phyloP scores from a whole-genome alignment of 2,797 vertebrate species.

The Gambelia wislizenii region DNA sequence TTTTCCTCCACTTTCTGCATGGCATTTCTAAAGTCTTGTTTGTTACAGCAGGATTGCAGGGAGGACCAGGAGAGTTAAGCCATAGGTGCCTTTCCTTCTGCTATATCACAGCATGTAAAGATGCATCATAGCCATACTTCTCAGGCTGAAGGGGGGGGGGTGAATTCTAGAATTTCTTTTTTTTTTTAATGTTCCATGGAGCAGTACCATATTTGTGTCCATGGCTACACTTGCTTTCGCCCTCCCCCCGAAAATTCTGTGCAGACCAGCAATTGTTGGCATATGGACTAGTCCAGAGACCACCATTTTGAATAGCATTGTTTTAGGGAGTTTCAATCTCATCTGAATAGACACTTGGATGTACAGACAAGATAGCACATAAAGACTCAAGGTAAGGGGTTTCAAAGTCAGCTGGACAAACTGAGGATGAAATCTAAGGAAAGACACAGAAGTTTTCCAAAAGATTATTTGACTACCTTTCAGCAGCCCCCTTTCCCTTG shows the following conservation, averaged over 20 bases:
- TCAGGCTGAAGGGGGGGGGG: neutral
- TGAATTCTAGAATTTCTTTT: too few species aligned
- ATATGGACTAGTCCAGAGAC: too few species aligned
- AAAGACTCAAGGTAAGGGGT: too few species aligned
- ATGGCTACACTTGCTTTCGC: too few species aligned
- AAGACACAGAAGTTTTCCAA: neutral
- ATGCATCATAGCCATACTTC: neutral
- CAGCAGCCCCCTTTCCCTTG: neutral
- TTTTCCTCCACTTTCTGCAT: neutral
- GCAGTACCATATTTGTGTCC: too few species aligned
- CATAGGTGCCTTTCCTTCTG: neutral
- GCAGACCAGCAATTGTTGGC: too few species aligned
- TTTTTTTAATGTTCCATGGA: too few species aligned
- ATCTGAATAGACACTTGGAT: too few species aligned
- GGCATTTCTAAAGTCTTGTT: neutral
- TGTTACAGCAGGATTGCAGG: neutral
- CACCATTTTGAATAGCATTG: too few species aligned
- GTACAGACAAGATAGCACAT: too few species aligned
- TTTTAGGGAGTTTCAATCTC: too few species aligned
- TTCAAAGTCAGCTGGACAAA: neutral
- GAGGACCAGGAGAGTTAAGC: neutral
- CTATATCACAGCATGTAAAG: neutral
- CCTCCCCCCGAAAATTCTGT: too few species aligned
- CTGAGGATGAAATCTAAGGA: neutral
- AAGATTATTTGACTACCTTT: neutral